A percentile compares a stretch with the other conserved stretches of the same genome.
These are phyloP conservation scores for Melanchra persicariae DNA, from an alignment of 2,888 invertebrate genomes.

Conservation along the genomic window DNA sequence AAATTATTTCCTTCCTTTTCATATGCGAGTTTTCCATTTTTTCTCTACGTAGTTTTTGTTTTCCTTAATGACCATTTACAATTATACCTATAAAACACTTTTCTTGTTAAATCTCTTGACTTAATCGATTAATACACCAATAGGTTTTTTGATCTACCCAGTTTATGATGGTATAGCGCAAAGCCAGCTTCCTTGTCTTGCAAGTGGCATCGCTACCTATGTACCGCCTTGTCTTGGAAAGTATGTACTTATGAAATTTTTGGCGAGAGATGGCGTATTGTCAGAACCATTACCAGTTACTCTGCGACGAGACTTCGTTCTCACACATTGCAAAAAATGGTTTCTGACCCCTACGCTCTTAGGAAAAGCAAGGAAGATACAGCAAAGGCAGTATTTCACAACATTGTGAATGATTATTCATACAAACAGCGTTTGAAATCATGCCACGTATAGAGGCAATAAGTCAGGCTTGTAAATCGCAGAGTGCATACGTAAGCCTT, in stretches of 20 bases:
- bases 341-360: not conserved
- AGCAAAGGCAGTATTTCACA: slow-evolving; percentile 41
- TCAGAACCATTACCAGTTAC: too few relatives aligned
- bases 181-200: too few relatives aligned
- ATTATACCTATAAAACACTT: too few relatives aligned
- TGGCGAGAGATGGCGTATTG: not conserved
- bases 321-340: not conserved
- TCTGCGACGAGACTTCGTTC: too few relatives aligned
- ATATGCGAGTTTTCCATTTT: not conserved
- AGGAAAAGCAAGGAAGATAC: slow-evolving; percentile 23
- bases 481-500: slow-evolving; percentile 40
- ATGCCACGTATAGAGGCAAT: slow-evolving; percentile 50
- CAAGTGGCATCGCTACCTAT: too few relatives aligned
- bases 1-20: not conserved
- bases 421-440: slow-evolving; percentile 51
- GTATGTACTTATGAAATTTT: not conserved
- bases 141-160: too few relatives aligned
- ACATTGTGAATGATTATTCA: slow-evolving; percentile 42
- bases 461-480: slow-evolving; percentile 57
- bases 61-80: too few relatives aligned
- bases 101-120: not conserved
- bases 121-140: not conserved
- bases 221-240: not conserved
- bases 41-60: too few relatives aligned
- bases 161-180: not conserved